Base-by-base conservation (phyloP, 2,888 invertebrate species). In the Epinotia brunnichana region DNA sequence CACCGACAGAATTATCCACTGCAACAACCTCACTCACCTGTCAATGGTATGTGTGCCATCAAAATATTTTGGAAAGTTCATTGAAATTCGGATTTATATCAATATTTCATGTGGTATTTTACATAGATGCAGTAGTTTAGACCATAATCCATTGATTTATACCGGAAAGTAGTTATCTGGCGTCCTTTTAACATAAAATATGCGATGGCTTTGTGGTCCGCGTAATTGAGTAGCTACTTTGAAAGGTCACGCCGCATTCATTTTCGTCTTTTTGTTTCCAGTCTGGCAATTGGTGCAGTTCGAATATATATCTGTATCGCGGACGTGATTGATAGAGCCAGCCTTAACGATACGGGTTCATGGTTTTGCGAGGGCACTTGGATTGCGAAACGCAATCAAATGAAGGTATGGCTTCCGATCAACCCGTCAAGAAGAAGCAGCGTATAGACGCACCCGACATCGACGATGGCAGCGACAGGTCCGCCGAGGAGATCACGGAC, bases 351-450 rank as follows among this genome's bases (percentile, higher is more conserved):
- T 54, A 76, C 74, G 80, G 77, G 88, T 92, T 90, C 85, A 95
- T 95, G 95, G 95, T 95, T 94, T 94, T 95, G 90, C 93, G 94
- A 87, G 93, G 94, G 89, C 93, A 94, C 82, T 88, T 92, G 79
- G 85, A 88, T 83, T 94, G 93, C 85, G 84, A 85, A 87, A 90
- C 91, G 87, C 90, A 91, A 88, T 88, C 92, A 87, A 90, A 93
- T 90, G 93, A 92, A 90, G 94, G 90, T 82, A 96, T 96, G 96
- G 95, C 95, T 84, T 95, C 95, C 79, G 96, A 97, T 90, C 97
- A 97, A 91, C 97, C 97, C 78, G 96, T 96, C 81, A 97, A 96
- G 87, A 97, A 97, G 93, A 96, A 97, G 86, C 95, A 96, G 85
- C 95, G 96, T 83, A 95, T 96, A 79, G 95, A 95, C 78, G 94